Evolutionary conservation across 1,140 invertebrate species (phyloP).

Genomic region (Formica selysi): DNA sequence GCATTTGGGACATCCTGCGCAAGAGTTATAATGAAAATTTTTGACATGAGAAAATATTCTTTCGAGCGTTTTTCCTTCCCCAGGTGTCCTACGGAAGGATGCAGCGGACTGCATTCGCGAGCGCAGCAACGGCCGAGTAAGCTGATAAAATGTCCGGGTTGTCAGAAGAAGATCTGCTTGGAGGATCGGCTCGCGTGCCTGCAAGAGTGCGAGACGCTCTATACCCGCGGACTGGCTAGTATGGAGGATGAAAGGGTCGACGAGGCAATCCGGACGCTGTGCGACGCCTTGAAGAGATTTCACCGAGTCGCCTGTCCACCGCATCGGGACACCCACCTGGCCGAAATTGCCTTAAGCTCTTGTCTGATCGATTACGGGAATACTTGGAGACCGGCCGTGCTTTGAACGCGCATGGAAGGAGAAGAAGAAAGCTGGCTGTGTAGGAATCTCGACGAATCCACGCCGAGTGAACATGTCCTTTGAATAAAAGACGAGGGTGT

Average conservation of each 20-base stretch:
- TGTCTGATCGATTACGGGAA: conserved; percentile 86
- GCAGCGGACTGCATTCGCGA: conserved; percentile 86
- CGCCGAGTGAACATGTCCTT: background rate
- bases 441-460: background rate
- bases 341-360: conserved; percentile 88
- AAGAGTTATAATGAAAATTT: background rate
- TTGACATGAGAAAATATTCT: background rate
- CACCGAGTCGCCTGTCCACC: conserved; percentile 87
- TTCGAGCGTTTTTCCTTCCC: conserved; percentile 62
- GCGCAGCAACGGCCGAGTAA: conserved; percentile 67
- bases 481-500: conserved; percentile 27
- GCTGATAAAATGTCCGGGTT: conserved; percentile 86
- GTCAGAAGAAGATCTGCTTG: conserved; percentile 87
- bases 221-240: conserved; percentile 83
- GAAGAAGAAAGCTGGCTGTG: conserved; percentile 3
- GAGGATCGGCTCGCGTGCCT: conserved; percentile 84
- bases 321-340: conserved; percentile 88
- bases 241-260: conserved; percentile 84
- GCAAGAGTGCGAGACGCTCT: conserved; percentile 86
- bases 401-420: conserved; percentile 11
- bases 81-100: conserved; percentile 88
- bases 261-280: conserved; percentile 86
- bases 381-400: conserved; percentile 60
- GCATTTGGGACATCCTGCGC: background rate
- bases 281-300: conserved; percentile 82